These are phyloP conservation scores for Hoplostethus mediterraneus DNA, from an alignment of 2,797 vertebrate genomes.

Conservation along the genomic window DNA sequence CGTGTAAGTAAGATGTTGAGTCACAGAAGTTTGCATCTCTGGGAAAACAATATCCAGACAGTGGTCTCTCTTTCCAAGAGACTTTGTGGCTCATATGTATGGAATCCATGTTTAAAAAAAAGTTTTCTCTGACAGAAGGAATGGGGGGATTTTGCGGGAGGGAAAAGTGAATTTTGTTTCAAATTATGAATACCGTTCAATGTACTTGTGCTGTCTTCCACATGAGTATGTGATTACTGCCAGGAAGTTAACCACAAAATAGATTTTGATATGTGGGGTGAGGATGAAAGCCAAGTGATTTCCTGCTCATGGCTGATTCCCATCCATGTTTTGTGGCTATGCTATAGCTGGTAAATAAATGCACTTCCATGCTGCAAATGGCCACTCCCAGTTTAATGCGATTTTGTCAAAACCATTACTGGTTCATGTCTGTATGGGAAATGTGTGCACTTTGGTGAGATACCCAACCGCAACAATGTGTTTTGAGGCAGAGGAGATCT, in stretches of 20 bases:
- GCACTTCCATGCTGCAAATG: slow-evolving; percentile 2
- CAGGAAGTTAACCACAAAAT: slow-evolving; percentile 46
- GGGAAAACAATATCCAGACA: slow-evolving; percentile 14
- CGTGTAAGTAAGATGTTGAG: slow-evolving; percentile 49
- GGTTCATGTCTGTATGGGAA: slow-evolving; percentile 34
- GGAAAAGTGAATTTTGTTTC: slow-evolving; percentile 33
- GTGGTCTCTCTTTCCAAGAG: slow-evolving; percentile 6
- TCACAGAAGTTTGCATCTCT: slow-evolving; percentile 48
- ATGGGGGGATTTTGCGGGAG: slow-evolving; percentile 19
- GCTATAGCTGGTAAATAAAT: background rate
- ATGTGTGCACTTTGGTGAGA: slow-evolving; percentile 30
- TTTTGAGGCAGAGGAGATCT: slow-evolving; percentile 43
- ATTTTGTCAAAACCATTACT: slow-evolving; percentile 31
- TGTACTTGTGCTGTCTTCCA: slow-evolving; percentile 6
- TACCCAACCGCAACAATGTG: slow-evolving; percentile 42
- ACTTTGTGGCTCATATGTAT: slow-evolving; percentile 30
- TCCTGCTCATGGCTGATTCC: slow-evolving; percentile 44
- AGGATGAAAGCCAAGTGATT: slow-evolving; percentile 56
- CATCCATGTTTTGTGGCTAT: slow-evolving; percentile 10
- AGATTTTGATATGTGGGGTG: slow-evolving; percentile 39
- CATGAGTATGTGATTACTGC: slow-evolving; percentile 28
- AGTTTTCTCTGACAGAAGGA: background rate
- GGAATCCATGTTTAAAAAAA: slow-evolving; percentile 31
- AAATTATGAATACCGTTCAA: slow-evolving; percentile 8
- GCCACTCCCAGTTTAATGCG: slow-evolving; percentile 25